phyloP scores from a whole-genome alignment of 2,888 invertebrate species.

The Pheosia tremula region DNA sequence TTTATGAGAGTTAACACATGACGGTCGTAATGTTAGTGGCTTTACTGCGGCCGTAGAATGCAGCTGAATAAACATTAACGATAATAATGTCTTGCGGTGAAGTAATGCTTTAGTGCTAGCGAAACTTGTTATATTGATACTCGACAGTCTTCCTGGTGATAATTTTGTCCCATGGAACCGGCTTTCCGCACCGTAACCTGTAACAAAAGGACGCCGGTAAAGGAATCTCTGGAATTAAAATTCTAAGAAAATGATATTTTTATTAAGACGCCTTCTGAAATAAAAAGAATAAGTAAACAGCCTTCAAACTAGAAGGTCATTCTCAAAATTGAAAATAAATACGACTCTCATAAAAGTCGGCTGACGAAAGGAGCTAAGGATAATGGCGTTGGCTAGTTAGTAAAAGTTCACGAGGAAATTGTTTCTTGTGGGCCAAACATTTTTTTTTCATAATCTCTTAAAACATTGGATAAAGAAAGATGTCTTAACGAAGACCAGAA shows the following conservation, averaged over 20 bases:
- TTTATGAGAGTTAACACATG: slow-evolving; percentile 50
- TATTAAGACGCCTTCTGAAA: neutral
- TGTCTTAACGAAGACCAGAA: too few species aligned
- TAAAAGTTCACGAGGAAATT: slow-evolving; percentile 12
- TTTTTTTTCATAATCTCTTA: neutral
- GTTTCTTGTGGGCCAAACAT: slow-evolving; percentile 4
- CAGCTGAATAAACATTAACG: slow-evolving; percentile 40
- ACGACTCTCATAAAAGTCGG: neutral
- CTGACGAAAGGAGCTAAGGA: slow-evolving; percentile 3
- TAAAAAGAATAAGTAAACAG: neutral
- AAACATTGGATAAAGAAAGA: neutral
- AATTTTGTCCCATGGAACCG: neutral
- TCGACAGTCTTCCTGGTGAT: neutral
- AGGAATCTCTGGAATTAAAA: neutral
- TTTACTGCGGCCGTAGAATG: slow-evolving; percentile 28
- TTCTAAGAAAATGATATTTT: neutral
- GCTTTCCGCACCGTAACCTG: neutral
- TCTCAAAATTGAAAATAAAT: neutral
- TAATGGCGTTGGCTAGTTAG: slow-evolving; percentile 12
- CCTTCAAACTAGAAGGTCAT: too few species aligned
- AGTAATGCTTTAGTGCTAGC: slow-evolving; percentile 21
- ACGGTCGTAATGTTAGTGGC: slow-evolving; percentile 32
- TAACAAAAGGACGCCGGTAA: neutral
- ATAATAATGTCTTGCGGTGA: slow-evolving; percentile 12
- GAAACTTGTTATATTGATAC: slow-evolving; percentile 7